Evolutionary conservation across 2,888 invertebrate species (phyloP).

Genomic region (Nomada fucata): DNA sequence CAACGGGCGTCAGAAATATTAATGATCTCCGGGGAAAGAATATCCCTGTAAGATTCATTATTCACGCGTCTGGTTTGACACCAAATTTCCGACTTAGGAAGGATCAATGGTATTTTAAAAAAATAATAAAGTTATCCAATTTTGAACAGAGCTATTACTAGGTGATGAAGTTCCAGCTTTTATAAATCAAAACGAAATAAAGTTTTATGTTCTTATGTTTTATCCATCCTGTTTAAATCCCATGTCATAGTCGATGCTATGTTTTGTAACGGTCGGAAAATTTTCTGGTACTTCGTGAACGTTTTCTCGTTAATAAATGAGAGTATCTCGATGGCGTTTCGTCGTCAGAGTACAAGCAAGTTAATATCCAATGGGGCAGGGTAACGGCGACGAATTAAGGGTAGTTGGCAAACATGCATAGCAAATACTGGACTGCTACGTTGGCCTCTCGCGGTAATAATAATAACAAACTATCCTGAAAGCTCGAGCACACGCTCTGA

Average conservation of each 20-base stretch:
- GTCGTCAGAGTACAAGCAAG: slow-evolving; percentile 43
- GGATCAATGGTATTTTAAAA: no score
- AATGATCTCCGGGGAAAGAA: slow-evolving; percentile 16
- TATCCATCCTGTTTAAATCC: no score
- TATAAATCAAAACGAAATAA: no score
- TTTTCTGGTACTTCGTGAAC: neutral
- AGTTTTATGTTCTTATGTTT: no score
- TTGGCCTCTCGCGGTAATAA: slow-evolving; percentile 63
- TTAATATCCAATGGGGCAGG: slow-evolving; percentile 40
- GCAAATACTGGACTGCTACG: slow-evolving; percentile 74
- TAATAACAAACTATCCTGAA: slow-evolving; percentile 74
- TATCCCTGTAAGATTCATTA: neutral
- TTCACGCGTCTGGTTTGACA: neutral
- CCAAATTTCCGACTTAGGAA: neutral
- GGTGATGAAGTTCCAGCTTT: no score
- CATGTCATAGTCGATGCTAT: no score
- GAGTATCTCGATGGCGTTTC: slow-evolving; percentile 37
- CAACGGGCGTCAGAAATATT: slow-evolving; percentile 17
- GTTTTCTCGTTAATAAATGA: slow-evolving; percentile 33
- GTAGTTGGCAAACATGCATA: slow-evolving; percentile 70
- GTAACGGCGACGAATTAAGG: slow-evolving; percentile 71
- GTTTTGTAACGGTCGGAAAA: no score
- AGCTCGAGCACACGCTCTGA: slow-evolving; percentile 64
- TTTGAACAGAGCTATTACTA: no score
- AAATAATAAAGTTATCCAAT: no score